Evolutionary conservation across 2,888 invertebrate species (phyloP), one percentile per base, ranked within the genome.

Genomic region (Cyrtodaria siliqua): DNA sequence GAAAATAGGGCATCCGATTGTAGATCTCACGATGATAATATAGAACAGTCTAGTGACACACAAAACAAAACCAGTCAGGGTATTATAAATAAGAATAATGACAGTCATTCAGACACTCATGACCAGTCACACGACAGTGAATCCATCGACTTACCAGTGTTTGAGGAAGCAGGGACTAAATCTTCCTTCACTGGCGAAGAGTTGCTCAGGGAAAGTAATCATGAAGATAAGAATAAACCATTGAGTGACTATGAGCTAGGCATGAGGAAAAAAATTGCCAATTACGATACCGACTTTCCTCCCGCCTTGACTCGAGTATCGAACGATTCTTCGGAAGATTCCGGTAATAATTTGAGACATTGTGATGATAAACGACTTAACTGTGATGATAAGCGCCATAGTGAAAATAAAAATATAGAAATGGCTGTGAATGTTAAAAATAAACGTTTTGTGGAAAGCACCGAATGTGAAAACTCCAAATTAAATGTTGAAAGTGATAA

Each of bases 201-300:
- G 52, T 52, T 20, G 38, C 47, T 38, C 40, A 59, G 68, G 60
- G 72, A 66, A 59, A 66, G 61, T 33, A 50, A 38, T 47, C 49
- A 70, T 23, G 29, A 27, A 16, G 12, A 23, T 18, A 27, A 49
- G 18, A 60, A 24, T 33, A 16, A 16, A 42, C 40, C 40, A 44
- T 16, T 20, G 16, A 20, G 16, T 38, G n/a, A 16, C 23, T 42
- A 50, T 56, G 20, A 40, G 18, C 40, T 38, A 27, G 64, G 47
- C n/a, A 59, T 57, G 42, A 60, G 64, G 49, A 42, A 50, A 44
- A 33, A 29, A 18, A 70, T 70, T 18, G 47, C 50, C 12, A 78
- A 72, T 44, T 78, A 78, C 47, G 78, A 78, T 40, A 33, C 44
- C 3, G 72, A 78, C 53, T 78, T 78, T 50, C 75, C 75, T 40